Evolutionary conservation across 2,113 vertebrate species (phyloP), one percentile per base, ranked within the genome.

Genomic region (Chascanopsetta lugubris): DNA sequence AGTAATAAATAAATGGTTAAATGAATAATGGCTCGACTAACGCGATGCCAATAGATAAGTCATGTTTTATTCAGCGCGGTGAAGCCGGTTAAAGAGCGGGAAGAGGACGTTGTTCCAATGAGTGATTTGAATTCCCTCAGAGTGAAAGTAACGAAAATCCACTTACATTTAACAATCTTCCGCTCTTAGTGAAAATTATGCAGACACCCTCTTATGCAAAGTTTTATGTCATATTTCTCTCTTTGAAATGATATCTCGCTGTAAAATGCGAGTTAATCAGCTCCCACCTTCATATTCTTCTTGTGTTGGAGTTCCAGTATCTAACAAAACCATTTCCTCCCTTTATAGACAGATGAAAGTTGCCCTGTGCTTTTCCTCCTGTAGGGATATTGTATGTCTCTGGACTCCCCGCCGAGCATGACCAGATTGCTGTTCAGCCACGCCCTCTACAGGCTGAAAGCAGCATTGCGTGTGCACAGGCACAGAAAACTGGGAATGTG

Each of bases 1-100:
- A 90, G 90, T 87, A 91, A 91, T 91, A 91, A 91, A 93, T 92
- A 90, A 92, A 91, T 88, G 90, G 89, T 90, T 89, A 88, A 90
- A 90, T 93, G 89, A 93, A 78, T 89, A 89, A 93, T 93, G 94
- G 90, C 76, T 90, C 87, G 82, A 84, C 79, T 93, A 95, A 96
- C 93, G 93, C 92, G 93, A 93, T 95, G 91, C 94, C 94, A 95
- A 96, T 92, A 94, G 94, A 95, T 94, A 94, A 94, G 89, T 83
- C 72, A 91, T 92, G 88, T 90, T 90, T 89, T 91, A 91, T 89
- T 89, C 85, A 91, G 67, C 67, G 61, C 61, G 59, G 64, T 78
- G 75, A 83, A 79, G 53, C 65, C 61, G 59, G 79, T 87, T 77
- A 76, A 48, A 83, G 70, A 67, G 70, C 64, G 60, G 61, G 62